Base-by-base conservation (phyloP, 2,888 invertebrate species). In the Lottia gigantea region DNA sequence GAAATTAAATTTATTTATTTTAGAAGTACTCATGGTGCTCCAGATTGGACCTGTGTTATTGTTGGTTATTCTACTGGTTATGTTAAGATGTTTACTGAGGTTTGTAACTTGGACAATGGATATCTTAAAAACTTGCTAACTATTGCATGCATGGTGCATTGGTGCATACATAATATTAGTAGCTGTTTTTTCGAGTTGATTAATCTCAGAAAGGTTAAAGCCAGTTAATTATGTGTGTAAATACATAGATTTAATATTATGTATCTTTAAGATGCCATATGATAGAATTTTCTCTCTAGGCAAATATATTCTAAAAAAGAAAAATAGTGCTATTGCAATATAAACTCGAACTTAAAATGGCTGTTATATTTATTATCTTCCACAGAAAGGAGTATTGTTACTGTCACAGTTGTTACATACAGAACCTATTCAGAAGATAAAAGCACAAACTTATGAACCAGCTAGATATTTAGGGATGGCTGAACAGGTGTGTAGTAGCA, bases 41-140 rank as follows among this genome's bases (percentile, higher is more conserved):
- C 95, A 40, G 97, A 98, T 87, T 98, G 97, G 97, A 96, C 95
- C 16, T 96, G 96, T 86, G 91, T 97, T 73, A 92, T 94, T 73
- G 91, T 96, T 71, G 98, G 97, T 16, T 94, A 95, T 83, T 92
- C 92, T 80, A 93, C 94, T 78, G 98, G 98, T 23, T 92, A 91
- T 89, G 91, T 97, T 15, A 91, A 94, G 75, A 95, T 97, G 89
- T 97, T 95, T 86, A 95, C 95, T 1, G 96, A 97, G 84, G 88
- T 87, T 76, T 46, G 75, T 46, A 40, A n/a, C n/a, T n/a, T n/a
- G n/a, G n/a, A n/a, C n/a, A n/a, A n/a, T n/a, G n/a, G n/a, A n/a
- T 62, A 61, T 26, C 8, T 16, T 46, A 14, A 11, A 40, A 6
- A 45, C 25, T 4, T 61, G 16, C 11, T 46, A 2, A 14, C 31